A percentile compares a stretch with the other conserved stretches of the same genome.
Conservation (phyloP, 2,888 invertebrate genomes). For the Xiphydria camelus region DNA sequence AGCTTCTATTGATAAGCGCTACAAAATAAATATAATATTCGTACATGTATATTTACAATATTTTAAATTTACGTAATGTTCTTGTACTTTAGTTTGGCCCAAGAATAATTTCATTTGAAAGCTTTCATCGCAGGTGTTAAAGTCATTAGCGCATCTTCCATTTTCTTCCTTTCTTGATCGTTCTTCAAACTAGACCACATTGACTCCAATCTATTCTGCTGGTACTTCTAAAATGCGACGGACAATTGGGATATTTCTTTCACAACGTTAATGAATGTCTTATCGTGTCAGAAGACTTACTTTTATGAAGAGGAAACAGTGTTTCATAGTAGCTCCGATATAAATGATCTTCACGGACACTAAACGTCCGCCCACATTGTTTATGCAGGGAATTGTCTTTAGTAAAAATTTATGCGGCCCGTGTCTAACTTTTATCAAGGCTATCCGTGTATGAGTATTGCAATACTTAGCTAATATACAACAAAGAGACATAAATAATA, state of each 20-base stretch:
- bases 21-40: no score
- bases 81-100: no score
- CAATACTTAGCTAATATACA: slow-evolving; percentile 72
- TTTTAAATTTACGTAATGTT: no score
- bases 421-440: slow-evolving; percentile 72
- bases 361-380: slow-evolving; percentile 65
- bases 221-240: slow-evolving; percentile 61
- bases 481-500: no score
- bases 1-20: no score
- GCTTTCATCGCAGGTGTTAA: slow-evolving; percentile 47
- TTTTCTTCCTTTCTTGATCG: slow-evolving; percentile 65
- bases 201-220: slow-evolving; percentile 67
- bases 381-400: slow-evolving; percentile 71
- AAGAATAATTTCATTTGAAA: slow-evolving; percentile 39
- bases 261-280: no score
- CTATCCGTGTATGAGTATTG: slow-evolving; percentile 75
- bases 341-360: slow-evolving; percentile 71
- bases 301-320: slow-evolving; percentile 74
- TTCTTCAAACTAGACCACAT: slow-evolving; percentile 66
- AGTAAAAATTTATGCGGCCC: slow-evolving; percentile 75
- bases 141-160: slow-evolving; percentile 58
- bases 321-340: slow-evolving; percentile 77
- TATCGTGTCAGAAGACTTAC: no score
- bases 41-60: no score
- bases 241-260: no score